These are phyloP conservation scores for Pogonomyrmex barbatus DNA, from an alignment of 1,140 invertebrate genomes.

Conservation along the genomic window DNA sequence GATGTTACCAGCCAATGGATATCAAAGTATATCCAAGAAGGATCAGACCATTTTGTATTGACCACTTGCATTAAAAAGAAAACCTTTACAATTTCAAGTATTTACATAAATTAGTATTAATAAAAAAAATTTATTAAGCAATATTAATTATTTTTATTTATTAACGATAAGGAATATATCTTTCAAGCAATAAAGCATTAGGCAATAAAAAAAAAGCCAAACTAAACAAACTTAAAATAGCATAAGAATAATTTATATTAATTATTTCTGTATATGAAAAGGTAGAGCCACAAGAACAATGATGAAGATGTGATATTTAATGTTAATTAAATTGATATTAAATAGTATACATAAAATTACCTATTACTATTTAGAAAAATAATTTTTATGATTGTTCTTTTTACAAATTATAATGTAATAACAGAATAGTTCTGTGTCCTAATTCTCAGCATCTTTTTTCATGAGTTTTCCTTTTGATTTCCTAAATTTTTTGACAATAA, in stretches of 20 bases:
- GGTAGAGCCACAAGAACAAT: not conserved
- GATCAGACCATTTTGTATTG: constrained; percentile 85
- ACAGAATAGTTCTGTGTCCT: constrained; percentile 22
- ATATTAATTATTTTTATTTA: not conserved
- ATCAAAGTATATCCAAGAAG: constrained; percentile 85
- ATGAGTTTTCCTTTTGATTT: not conserved
- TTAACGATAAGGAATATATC: not conserved
- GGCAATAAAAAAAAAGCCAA: not conserved
- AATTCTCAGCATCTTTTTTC: constrained; percentile 21
- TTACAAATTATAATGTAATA: constrained; percentile 58
- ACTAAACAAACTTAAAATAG: not conserved
- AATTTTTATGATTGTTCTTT: constrained; percentile 62
- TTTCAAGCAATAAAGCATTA: not conserved
- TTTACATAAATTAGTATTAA: constrained; percentile 13
- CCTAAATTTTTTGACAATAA: constrained; percentile 67
- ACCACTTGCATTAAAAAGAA: not conserved
- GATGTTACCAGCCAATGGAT: constrained; percentile 83
- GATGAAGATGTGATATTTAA: constrained; percentile 22
- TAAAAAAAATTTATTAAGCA: constrained; percentile 9
- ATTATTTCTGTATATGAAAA: too few species aligned
- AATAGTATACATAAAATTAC: constrained; percentile 43
- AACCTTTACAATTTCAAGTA: constrained; percentile 21
- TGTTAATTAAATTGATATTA: constrained; percentile 35
- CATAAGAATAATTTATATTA: too few species aligned
- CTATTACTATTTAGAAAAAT: constrained; percentile 47